A percentile compares a stretch with the other conserved stretches of the same genome.
These are phyloP conservation scores for Polymixis flavicincta DNA, from an alignment of 2,888 invertebrate species.

Conservation along the genomic window DNA sequence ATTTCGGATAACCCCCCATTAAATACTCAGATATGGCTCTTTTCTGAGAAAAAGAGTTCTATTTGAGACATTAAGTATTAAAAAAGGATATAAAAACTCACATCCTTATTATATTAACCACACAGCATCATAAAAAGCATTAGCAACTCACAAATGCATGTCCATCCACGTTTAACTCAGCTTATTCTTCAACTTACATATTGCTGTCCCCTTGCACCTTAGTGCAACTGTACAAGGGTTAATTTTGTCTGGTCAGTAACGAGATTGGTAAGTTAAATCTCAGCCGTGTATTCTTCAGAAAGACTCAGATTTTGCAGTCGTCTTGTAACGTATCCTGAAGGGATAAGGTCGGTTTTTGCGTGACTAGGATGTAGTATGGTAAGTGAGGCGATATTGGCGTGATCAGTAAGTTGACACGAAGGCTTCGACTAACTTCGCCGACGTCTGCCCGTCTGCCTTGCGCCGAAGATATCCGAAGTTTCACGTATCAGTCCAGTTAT, in stretches of 20 bases:
- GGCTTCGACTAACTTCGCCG: conserved; percentile 80
- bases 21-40: too few relatives aligned
- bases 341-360: conserved; percentile 49
- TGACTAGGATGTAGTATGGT: background rate
- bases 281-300: conserved; percentile 25
- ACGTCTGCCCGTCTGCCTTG: conserved; percentile 74
- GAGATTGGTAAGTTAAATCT: conserved; percentile 28
- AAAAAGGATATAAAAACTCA: background rate
- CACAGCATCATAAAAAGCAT: conserved; percentile 29
- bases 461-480: conserved; percentile 72
- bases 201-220: conserved; percentile 33
- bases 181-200: conserved; percentile 50
- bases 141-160: conserved; percentile 54
- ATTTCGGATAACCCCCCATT: too few relatives aligned
- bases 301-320: background rate
- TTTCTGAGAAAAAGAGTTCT: background rate
- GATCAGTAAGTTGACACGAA: conserved; percentile 86
- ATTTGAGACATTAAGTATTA: background rate
- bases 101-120: conserved; percentile 35
- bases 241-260: background rate
- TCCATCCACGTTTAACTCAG: conserved; percentile 61
- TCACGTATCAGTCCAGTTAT: conserved; percentile 69
- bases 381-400: conserved; percentile 80
- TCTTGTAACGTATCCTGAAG: background rate
- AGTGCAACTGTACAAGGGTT: conserved; percentile 12